phyloP scores from a whole-genome alignment of 2,888 invertebrate genomes.

The Sphaeridia pumilis region DNA sequence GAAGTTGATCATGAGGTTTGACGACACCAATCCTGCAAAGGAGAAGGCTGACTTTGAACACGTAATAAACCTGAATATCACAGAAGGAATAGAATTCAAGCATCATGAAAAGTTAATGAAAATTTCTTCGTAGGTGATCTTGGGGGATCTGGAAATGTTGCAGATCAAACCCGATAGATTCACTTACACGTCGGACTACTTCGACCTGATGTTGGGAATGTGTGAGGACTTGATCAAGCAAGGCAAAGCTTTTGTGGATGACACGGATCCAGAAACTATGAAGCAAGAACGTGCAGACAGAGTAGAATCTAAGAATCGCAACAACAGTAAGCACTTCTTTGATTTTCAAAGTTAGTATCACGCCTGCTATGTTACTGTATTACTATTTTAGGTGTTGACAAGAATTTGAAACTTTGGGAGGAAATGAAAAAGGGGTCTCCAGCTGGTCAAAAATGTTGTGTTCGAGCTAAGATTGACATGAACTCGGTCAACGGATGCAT shows the following conservation, averaged over 20 bases:
- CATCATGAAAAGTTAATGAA: not conserved
- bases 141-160: constrained; percentile 82
- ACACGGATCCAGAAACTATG: constrained; percentile 90
- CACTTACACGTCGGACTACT: constrained; percentile 93
- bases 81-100: not conserved
- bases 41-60: constrained; percentile 95
- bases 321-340: constrained; percentile 54
- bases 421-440: constrained; percentile 82
- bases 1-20: constrained; percentile 93
- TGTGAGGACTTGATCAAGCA: constrained; percentile 78
- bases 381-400: constrained; percentile 54
- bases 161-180: constrained; percentile 85
- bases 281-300: constrained; percentile 85
- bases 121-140: constrained; percentile 49
- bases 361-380: not conserved
- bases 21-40: constrained; percentile 99
- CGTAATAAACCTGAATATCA: constrained; percentile 43
- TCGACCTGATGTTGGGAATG: constrained; percentile 75
- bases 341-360: not conserved
- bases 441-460: constrained; percentile 76
- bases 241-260: constrained; percentile 91
- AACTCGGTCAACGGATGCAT: constrained; percentile 88
- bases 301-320: constrained; percentile 69
- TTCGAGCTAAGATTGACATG: constrained; percentile 97
- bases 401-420: constrained; percentile 79